phyloP scores from a whole-genome alignment of 2,797 vertebrate species.

The Botia almorhae region DNA sequence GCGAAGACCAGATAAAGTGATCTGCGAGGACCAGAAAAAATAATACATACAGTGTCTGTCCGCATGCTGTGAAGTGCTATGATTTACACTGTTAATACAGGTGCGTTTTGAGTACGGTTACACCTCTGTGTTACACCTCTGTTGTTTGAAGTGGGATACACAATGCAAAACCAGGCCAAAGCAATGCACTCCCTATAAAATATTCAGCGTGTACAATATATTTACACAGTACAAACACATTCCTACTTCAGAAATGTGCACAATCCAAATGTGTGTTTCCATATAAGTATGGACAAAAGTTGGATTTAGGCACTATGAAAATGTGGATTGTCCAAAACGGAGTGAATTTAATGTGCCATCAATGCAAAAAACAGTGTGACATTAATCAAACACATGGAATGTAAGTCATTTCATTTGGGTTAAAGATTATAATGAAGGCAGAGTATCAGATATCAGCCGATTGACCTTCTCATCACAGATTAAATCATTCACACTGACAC shows the following conservation, averaged over 20 bases:
- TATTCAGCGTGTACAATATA: constrained; percentile 27
- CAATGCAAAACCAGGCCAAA: constrained; percentile 2
- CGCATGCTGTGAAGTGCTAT: constrained; percentile 10
- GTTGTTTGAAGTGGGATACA: neutral
- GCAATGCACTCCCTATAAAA: constrained; percentile 6
- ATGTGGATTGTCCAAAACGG: neutral
- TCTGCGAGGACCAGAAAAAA: neutral
- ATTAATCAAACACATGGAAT: constrained; percentile 28
- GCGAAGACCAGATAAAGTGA: neutral
- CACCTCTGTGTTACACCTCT: neutral
- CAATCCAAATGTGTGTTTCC: neutral
- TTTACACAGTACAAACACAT: constrained; percentile 32
- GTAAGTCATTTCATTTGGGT: constrained; percentile 22
- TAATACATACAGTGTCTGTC: neutral
- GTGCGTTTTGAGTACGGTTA: neutral
- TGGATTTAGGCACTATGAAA: neutral
- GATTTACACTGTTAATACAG: neutral
- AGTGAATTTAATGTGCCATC: constrained; percentile 1
- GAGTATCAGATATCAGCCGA: neutral
- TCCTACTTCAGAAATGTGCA: neutral
- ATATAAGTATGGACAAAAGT: neutral
- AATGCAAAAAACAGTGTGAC: neutral
- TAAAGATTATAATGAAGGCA: neutral
- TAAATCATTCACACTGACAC: constrained; percentile 16
- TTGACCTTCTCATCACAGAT: neutral